Percentiles rank a stretch among this genome's conserved stretches.
Conservation (phyloP, 2,888 invertebrate genomes). For the Antheraea assamensis region DNA sequence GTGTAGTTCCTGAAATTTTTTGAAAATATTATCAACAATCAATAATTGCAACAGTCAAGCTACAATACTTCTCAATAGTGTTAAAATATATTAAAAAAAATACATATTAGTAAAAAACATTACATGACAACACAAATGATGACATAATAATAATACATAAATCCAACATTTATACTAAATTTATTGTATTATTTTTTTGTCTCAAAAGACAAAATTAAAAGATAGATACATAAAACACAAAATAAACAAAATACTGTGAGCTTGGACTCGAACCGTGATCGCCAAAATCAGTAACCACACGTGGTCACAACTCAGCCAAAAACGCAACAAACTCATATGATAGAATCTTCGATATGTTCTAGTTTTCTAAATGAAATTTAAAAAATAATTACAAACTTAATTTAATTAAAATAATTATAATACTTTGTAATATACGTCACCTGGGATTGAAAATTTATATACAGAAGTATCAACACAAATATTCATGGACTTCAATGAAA, state of each 20-base stretch:
- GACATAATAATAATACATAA: background rate
- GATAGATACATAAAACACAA: background rate
- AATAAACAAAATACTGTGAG: slow-evolving; percentile 27
- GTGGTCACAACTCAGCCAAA: slow-evolving; percentile 43
- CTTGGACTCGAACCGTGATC: slow-evolving; percentile 56
- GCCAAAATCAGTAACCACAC: slow-evolving; percentile 39
- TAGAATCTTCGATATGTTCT: slow-evolving; percentile 34
- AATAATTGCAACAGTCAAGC: background rate
- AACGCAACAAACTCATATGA: slow-evolving; percentile 26
- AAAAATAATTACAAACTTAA: slow-evolving; percentile 26
- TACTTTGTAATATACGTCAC: background rate
- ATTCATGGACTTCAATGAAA: background rate
- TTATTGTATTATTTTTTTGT: background rate
- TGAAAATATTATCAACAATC: background rate
- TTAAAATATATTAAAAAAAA: background rate
- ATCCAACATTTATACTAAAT: background rate
- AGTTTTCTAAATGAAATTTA: slow-evolving; percentile 19
- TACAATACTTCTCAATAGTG: background rate
- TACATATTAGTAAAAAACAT: background rate
- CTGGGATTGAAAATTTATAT: slow-evolving; percentile 8
- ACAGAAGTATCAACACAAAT: background rate
- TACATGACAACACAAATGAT: background rate
- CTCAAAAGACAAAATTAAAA: background rate
- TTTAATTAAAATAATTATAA: background rate
- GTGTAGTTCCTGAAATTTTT: background rate